phyloP scores from a whole-genome alignment of 2,113 vertebrate genomes.

The Pituophis catenifer region DNA sequence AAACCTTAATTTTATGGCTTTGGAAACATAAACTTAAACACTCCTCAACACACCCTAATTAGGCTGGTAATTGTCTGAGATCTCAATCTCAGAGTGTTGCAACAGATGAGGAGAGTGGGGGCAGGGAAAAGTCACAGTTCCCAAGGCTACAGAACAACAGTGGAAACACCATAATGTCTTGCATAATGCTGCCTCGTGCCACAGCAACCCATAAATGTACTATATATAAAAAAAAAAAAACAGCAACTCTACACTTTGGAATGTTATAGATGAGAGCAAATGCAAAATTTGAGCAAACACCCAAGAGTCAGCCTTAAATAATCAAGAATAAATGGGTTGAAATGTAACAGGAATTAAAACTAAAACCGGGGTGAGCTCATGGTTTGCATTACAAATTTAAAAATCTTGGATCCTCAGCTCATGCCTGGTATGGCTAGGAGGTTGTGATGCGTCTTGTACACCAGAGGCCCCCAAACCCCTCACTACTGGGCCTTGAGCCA shows the following conservation, averaged over 20 bases:
- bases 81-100: neutral
- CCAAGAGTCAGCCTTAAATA: neutral
- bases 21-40: constrained; percentile 6
- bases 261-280: neutral
- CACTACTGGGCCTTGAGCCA: neutral
- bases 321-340: neutral
- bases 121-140: neutral
- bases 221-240: too few relatives aligned
- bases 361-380: neutral
- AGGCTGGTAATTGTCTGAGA: neutral
- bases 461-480: neutral
- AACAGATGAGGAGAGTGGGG: neutral
- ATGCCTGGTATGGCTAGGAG: neutral
- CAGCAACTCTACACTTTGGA: neutral
- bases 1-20: neutral
- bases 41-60: neutral
- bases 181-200: neutral
- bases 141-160: neutral
- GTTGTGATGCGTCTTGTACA: neutral
- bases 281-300: neutral
- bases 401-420: neutral
- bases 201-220: neutral
- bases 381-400: neutral
- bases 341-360: neutral
- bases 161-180: neutral